phyloP scores from a whole-genome alignment of 2,113 vertebrate genomes.

The Gobio gobio region DNA sequence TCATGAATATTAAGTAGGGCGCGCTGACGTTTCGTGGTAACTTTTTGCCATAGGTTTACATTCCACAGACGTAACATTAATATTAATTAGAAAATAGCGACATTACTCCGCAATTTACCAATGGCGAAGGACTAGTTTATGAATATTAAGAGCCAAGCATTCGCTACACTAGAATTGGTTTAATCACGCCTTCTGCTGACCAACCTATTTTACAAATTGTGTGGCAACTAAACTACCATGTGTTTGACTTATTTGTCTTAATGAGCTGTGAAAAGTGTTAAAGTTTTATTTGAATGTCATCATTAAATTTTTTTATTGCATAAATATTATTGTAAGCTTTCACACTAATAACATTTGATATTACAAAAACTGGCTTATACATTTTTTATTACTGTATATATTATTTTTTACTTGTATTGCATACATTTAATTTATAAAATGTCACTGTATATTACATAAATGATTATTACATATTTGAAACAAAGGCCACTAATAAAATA shows the following conservation, averaged over 20 bases:
- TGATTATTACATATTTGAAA: neutral
- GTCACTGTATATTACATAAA: too few species aligned
- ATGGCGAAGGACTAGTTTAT: neutral
- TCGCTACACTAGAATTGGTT: neutral
- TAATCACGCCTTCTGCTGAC: conserved; percentile 35
- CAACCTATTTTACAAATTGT: neutral
- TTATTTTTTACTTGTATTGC: neutral
- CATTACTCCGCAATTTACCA: neutral
- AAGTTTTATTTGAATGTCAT: neutral
- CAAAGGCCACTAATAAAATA: neutral
- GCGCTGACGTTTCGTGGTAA: neutral
- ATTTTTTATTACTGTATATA: neutral
- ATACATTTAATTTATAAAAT: neutral
- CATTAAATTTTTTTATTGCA: neutral
- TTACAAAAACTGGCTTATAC: neutral
- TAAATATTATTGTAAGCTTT: neutral
- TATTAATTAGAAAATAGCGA: neutral
- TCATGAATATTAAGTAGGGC: neutral
- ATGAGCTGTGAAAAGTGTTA: neutral
- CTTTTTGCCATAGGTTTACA: neutral
- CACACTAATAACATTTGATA: neutral
- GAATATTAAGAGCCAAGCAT: neutral
- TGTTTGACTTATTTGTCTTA: neutral
- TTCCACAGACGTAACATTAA: neutral
- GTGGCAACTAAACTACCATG: neutral